These are phyloP conservation scores for Sinonovacula constricta DNA, from an alignment of 1,140 invertebrate genomes.

Conservation along the genomic window DNA sequence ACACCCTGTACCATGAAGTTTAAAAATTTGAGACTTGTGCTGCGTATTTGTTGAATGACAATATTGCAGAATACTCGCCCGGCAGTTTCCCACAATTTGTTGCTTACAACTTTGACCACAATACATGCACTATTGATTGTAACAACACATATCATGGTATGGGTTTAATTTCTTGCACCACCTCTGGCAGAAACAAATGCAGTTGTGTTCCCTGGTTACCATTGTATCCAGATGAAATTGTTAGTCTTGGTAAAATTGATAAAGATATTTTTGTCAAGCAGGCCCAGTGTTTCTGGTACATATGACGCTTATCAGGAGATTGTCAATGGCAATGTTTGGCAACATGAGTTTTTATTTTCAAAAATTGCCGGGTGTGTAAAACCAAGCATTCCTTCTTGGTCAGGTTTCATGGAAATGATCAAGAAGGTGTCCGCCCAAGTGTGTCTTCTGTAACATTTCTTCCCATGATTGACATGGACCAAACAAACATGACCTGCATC, in stretches of 20 bases:
- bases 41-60: background rate
- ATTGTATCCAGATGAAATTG: background rate
- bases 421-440: conserved; percentile 68
- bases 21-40: conserved; percentile 39
- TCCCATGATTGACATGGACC: conserved; percentile 68
- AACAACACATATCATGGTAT: conserved; percentile 51
- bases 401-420: conserved; percentile 47
- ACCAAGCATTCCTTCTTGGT: conserved; percentile 17
- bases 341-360: background rate
- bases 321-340: background rate
- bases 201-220: background rate
- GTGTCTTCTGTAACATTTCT: conserved; percentile 59
- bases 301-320: background rate
- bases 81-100: no score
- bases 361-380: conserved; percentile 6
- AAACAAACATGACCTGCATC: conserved; percentile 64
- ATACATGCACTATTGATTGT: conserved; percentile 49
- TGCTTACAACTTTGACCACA: conserved; percentile 57
- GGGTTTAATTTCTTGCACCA: conserved; percentile 46
- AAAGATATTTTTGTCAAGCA: background rate
- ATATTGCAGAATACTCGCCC: no score
- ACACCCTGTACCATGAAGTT: conserved; percentile 49
- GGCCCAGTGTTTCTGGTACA: background rate
- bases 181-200: background rate
- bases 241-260: no score